Percentiles rank a stretch among this genome's conserved stretches.
Conservation (phyloP, 1,140 invertebrate species). For the Sweltsa coloradensis region DNA sequence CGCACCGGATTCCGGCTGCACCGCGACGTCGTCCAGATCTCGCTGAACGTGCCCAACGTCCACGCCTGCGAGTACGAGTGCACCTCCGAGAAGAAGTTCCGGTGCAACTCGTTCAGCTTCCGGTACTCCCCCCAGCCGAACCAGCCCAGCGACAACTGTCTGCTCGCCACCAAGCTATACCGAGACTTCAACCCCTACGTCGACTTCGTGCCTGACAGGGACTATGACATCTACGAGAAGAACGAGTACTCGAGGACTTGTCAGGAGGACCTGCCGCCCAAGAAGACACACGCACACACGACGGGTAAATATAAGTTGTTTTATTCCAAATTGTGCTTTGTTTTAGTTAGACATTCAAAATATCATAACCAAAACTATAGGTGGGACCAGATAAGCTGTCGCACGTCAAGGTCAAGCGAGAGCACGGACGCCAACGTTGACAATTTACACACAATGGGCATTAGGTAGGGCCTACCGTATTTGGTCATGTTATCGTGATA, state of each 20-base stretch:
- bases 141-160: conserved; percentile 52
- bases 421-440: no score
- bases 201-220: conserved; percentile 57
- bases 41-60: conserved; percentile 46
- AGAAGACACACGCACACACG: not conserved
- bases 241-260: conserved; percentile 28
- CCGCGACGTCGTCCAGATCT: conserved; percentile 46
- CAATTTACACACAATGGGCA: no score
- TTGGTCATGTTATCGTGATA: no score
- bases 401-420: no score
- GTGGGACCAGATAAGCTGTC: no score
- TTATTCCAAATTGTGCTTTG: not conserved
- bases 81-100: conserved; percentile 51
- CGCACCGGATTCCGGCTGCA: conserved; percentile 57
- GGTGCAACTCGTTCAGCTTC: conserved; percentile 62
- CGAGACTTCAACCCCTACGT: conserved; percentile 54
- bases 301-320: no score
- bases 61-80: conserved; percentile 63
- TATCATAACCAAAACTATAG: not conserved
- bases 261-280: conserved; percentile 4
- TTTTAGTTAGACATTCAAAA: conserved; percentile 2
- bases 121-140: conserved; percentile 32
- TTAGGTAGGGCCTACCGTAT: no score
- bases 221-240: conserved; percentile 66
- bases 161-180: conserved; percentile 52